A percentile compares a stretch with the other conserved stretches of the same genome.
phyloP scores from a whole-genome alignment of 2,797 vertebrate species.

The Crypturellus tataupa region DNA sequence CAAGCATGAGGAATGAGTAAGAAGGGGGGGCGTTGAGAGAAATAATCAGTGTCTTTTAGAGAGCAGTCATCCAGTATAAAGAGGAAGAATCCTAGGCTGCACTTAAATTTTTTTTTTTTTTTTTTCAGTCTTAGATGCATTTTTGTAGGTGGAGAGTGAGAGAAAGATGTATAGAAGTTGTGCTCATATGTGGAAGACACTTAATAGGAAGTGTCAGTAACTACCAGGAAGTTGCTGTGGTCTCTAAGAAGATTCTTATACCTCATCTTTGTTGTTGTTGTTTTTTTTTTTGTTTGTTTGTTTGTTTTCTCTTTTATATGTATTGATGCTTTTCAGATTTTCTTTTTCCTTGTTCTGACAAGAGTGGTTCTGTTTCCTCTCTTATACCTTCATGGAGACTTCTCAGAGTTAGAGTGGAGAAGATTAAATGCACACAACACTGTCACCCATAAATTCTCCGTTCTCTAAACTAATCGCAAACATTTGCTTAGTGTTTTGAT shows the following conservation, averaged over 20 bases:
- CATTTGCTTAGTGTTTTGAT: background rate
- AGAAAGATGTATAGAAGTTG: background rate
- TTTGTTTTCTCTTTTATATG: background rate
- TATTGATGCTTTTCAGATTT: background rate
- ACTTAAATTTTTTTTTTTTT: background rate
- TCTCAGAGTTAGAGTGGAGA: background rate
- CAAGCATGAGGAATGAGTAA: background rate
- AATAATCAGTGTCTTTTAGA: background rate
- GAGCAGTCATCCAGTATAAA: background rate
- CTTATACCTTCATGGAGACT: background rate
- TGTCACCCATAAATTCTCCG: background rate
- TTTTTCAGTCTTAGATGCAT: background rate
- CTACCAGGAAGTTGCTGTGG: background rate
- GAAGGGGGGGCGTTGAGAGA: background rate
- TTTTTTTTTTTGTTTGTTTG: no score
- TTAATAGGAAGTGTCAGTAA: background rate
- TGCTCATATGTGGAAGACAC: background rate
- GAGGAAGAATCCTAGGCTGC: background rate
- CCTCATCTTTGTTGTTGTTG: background rate
- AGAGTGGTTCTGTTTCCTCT: background rate
- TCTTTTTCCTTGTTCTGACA: background rate
- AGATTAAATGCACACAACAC: background rate
- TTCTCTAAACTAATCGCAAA: constrained; percentile 17
- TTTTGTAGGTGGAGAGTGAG: background rate
- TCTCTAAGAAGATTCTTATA: background rate